Percentiles rank a stretch among this genome's conserved stretches.
Conservation (phyloP, 2,888 invertebrate genomes). For the Thumatha senex region DNA sequence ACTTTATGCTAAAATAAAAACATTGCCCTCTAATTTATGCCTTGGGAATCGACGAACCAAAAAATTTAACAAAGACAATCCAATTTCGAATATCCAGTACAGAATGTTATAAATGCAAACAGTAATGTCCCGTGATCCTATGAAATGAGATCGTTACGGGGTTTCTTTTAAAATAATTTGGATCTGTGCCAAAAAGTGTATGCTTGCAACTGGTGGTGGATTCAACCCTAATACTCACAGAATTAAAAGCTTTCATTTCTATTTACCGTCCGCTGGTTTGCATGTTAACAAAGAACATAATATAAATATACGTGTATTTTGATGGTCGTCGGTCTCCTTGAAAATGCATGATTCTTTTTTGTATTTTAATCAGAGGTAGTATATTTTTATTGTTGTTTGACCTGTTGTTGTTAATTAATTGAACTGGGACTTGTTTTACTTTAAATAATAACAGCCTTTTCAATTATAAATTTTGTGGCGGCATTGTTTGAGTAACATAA, state of each 20-base stretch:
- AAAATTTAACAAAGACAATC: conserved; percentile 18
- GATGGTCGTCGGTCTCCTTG: conserved; percentile 5
- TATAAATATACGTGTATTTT: conserved; percentile 14
- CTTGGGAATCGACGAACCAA: neutral
- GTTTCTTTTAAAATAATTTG: conserved; percentile 80
- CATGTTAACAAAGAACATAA: conserved; percentile 35
- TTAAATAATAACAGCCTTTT: neutral
- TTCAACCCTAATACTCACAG: conserved; percentile 61
- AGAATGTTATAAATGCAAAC: conserved; percentile 32
- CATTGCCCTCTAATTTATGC: too few relatives aligned
- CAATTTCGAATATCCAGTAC: conserved; percentile 26
- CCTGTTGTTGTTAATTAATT: conserved; percentile 14
- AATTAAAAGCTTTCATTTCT: conserved; percentile 62
- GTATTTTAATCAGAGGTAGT: conserved; percentile 9
- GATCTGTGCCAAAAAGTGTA: conserved; percentile 60
- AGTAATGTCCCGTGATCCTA: conserved; percentile 38
- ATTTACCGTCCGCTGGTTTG: conserved; percentile 51
- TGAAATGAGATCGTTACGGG: conserved; percentile 61
- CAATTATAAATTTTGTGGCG: neutral
- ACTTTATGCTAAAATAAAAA: too few relatives aligned
- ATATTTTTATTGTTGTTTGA: conserved; percentile 1
- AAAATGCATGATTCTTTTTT: conserved; percentile 3
- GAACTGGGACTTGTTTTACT: conserved; percentile 9
- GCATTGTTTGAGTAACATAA: neutral
- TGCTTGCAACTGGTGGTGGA: conserved; percentile 76